phyloP scores from a whole-genome alignment of 2,888 invertebrate species.

The Apotomis capreana region DNA sequence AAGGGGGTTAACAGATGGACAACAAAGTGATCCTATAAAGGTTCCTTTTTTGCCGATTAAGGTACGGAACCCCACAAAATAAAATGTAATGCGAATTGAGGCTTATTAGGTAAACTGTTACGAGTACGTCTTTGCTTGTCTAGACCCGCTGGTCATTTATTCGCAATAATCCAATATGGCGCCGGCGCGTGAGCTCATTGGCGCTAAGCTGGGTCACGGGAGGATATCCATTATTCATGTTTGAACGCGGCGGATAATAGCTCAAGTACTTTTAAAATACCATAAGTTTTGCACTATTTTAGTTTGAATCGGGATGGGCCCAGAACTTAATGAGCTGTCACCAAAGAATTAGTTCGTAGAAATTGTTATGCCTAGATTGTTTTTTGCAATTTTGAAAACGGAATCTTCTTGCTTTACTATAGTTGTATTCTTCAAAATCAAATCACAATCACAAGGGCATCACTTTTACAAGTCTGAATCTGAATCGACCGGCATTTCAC shows the following conservation, averaged over 20 bases:
- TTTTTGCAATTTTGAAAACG: no score
- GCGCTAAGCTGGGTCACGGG: slow-evolving; percentile 70
- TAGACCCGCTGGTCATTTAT: slow-evolving; percentile 60
- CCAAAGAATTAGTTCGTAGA: no score
- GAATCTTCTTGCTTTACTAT: no score
- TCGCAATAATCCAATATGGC: slow-evolving; percentile 77
- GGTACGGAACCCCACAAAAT: no score
- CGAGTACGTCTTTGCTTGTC: not conserved
- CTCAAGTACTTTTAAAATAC: slow-evolving; percentile 41
- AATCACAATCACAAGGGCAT: no score
- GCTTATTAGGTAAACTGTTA: no score
- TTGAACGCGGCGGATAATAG: slow-evolving; percentile 63
- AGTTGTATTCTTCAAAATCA: no score
- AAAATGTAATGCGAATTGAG: no score
- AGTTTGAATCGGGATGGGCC: slow-evolving; percentile 21
- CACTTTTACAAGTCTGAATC: not conserved
- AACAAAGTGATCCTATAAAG: no score
- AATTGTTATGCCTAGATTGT: no score
- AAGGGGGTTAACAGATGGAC: no score
- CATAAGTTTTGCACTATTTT: slow-evolving; percentile 42
- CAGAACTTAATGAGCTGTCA: not conserved
- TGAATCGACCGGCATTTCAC: not conserved
- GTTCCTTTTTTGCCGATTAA: no score
- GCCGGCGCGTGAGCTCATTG: slow-evolving; percentile 78
- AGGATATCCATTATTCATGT: slow-evolving; percentile 77